Base-by-base conservation (phyloP, 2,888 invertebrate species). In the Tachina fera region DNA sequence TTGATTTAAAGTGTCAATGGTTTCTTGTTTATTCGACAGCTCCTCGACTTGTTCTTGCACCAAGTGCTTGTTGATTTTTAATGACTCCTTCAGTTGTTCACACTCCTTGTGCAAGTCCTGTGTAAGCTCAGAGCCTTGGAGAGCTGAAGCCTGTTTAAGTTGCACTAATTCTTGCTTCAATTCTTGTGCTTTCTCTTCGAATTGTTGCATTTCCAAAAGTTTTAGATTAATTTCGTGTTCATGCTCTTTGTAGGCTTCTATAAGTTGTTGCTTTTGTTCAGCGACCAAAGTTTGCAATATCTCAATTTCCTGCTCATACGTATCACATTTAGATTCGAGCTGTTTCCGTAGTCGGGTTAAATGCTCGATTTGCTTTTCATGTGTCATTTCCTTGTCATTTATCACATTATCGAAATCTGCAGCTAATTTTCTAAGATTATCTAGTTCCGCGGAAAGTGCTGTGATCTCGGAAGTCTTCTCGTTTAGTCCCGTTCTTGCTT, bases 1-100 rank as follows among this genome's bases (percentile, higher is more conserved):
- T 11, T 91, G 91, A 88, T 95, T 95, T 87, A 96, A 94, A 83
- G 95, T 94, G 83, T 94, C 94, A 70, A 96, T 95, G 0, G 95
- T 94, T 88, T 94, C 94, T 92, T 95, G 93, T 91, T 94, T 93
- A 63, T 94, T 90, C 70, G 94, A 93, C 74, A 95, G 90, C 87
- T 95, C 92, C 13, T 89, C 88, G 2, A 90, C 87, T 85, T 91
- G 90, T 39, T 91, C 90, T 13, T 90, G 88, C 0, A 89, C 88
- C 22, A 91, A 84, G 3, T 87, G 83, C 67, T 92, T 90, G 65
- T 89, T 90, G 83, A 94, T 94, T 43, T 89, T 89, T 5, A 91
- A 81, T 0, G 90, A 71, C 19, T 89, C 88, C 11, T 88, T 88
- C 6, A 92, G 78, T 71, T 89, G 89, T 22, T 89, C 89, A 45